Conservation (phyloP, 2,797 vertebrate genomes). For the Todus mexicanus region DNA sequence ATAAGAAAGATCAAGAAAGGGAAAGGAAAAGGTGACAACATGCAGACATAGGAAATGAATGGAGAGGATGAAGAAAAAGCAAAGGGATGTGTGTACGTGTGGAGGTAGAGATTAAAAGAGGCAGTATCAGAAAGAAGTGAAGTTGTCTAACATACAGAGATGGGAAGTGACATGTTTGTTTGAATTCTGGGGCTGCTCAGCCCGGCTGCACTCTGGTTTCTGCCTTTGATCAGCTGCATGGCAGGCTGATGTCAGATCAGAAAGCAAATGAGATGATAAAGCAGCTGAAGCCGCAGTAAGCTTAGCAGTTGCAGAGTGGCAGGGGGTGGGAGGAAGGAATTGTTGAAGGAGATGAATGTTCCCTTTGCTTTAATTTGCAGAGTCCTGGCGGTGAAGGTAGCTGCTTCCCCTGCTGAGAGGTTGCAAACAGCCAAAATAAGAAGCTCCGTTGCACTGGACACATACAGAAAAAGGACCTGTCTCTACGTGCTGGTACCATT, state of each 20-base stretch:
- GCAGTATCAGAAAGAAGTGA: slow-evolving; percentile 8
- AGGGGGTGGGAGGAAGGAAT: neutral
- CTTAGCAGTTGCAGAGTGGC: neutral
- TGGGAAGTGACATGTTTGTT: slow-evolving; percentile 59
- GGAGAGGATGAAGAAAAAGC: slow-evolving; percentile 1
- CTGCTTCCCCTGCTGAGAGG: neutral
- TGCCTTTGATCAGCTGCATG: slow-evolving; percentile 71
- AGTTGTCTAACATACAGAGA: slow-evolving; percentile 30
- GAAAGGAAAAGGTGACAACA: neutral
- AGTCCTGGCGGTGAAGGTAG: neutral
- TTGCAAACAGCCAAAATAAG: neutral
- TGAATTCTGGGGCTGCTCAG: slow-evolving; percentile 42
- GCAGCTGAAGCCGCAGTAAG: slow-evolving; percentile 31
- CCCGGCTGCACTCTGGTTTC: slow-evolving; percentile 34
- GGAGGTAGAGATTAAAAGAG: neutral
- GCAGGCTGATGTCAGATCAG: slow-evolving; percentile 68
- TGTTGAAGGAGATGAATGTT: neutral
- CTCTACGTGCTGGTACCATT: neutral
- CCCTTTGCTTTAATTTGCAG: neutral
- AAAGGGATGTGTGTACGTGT: neutral
- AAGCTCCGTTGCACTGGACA: neutral
- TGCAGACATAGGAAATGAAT: neutral
- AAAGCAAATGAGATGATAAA: slow-evolving; percentile 75
- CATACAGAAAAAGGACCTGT: neutral
- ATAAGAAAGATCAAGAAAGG: neutral